These are phyloP conservation scores for Cranoglanis bouderius DNA, from an alignment of 2,113 vertebrate genomes.

Conservation along the genomic window DNA sequence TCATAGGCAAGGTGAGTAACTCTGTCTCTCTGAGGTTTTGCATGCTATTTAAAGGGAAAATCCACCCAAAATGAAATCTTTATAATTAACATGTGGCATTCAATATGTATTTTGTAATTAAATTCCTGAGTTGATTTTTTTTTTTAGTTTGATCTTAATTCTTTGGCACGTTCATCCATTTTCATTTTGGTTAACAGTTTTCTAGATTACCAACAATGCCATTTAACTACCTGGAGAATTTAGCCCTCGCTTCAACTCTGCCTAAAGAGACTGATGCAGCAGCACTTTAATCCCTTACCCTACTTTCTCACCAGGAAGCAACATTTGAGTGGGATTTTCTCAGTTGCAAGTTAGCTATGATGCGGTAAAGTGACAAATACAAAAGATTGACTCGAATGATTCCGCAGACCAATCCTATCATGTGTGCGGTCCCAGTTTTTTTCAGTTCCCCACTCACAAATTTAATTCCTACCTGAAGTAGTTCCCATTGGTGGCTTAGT, in stretches of 20 bases:
- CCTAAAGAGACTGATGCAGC: not conserved
- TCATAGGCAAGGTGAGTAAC: constrained; percentile 75
- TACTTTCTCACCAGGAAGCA: not conserved
- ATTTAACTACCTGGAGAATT: not conserved
- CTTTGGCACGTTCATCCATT: not conserved
- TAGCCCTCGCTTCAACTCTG: not conserved
- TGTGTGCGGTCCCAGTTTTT: not conserved
- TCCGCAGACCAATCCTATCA: not conserved
- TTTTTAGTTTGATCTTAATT: not conserved
- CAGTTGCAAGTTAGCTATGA: not conserved
- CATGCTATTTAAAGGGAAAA: not conserved
- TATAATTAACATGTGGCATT: not conserved
- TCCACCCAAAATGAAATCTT: not conserved
- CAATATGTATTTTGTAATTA: not conserved
- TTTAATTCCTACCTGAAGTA: not conserved
- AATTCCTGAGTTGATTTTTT: not conserved
- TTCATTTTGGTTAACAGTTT: not conserved
- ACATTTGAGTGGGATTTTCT: not conserved
- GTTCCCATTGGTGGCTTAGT: too few relatives aligned
- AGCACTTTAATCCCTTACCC: not conserved
- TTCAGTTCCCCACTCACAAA: not conserved
- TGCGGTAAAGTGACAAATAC: not conserved
- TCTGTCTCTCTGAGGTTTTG: constrained; percentile 20
- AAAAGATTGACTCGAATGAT: not conserved
- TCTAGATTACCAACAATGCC: not conserved